A percentile compares a stretch with the other conserved stretches of the same genome.
Conservation (phyloP, 2,113 vertebrate species). For the Ptyas mucosa region DNA sequence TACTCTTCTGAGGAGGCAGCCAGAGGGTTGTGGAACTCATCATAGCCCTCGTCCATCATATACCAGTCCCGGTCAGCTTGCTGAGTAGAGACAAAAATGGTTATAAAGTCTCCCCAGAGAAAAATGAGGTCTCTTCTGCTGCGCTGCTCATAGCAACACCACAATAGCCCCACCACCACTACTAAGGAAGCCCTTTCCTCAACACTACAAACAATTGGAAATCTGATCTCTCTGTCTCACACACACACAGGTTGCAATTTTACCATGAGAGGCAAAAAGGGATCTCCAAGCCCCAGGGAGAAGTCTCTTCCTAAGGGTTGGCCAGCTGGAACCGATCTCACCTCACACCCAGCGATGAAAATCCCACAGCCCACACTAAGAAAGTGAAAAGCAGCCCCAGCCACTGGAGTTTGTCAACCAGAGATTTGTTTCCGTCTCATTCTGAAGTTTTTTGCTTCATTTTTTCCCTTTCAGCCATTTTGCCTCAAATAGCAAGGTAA, state of each 20-base stretch:
- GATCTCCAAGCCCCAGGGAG: not conserved
- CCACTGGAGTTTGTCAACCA: not conserved
- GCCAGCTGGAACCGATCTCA: not conserved
- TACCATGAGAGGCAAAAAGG: not conserved
- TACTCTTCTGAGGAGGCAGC: constrained; percentile 93
- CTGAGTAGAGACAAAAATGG: constrained; percentile 56
- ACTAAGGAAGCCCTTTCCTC: not conserved
- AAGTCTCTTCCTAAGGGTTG: not conserved
- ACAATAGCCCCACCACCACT: too few species aligned
- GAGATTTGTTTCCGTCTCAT: not conserved
- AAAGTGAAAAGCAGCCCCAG: too few species aligned
- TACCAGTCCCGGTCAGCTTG: constrained; percentile 99
- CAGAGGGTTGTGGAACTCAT: constrained; percentile 95
- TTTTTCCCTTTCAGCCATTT: not conserved
- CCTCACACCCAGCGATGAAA: too few species aligned
- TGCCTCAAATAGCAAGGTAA: not conserved
- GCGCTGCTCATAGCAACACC: not conserved
- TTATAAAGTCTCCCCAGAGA: fast-evolving
- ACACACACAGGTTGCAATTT: not conserved
- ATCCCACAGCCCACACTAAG: not conserved
- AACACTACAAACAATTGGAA: not conserved
- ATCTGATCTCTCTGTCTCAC: not conserved
- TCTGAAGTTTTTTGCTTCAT: not conserved
- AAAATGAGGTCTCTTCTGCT: not conserved
- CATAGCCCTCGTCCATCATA: constrained; percentile 98